phyloP scores from a whole-genome alignment of 2,888 invertebrate species.

The Caenorhabditis auriculariae region DNA sequence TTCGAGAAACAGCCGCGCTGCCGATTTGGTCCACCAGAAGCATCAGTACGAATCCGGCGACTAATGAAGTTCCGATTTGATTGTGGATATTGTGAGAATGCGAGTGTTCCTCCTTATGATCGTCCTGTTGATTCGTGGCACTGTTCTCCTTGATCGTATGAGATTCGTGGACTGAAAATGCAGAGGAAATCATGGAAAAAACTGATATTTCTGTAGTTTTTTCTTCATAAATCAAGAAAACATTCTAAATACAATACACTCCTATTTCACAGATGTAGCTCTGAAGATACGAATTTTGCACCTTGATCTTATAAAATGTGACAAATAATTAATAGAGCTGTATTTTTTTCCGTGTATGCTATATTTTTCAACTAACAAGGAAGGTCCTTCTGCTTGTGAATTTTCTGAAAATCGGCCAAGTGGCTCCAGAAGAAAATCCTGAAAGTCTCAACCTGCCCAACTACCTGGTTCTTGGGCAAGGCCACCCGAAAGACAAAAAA shows the following conservation, averaged over 20 bases:
- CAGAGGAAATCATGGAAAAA: constrained; percentile 4
- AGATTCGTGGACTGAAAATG: constrained; percentile 11
- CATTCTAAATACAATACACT: constrained; percentile 7
- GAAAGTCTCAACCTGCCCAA: too few species aligned
- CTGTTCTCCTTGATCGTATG: constrained; percentile 13
- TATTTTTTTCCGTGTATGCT: too few species aligned
- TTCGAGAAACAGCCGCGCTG: constrained; percentile 41
- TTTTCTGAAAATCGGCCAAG: too few species aligned
- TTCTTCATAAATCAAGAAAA: not conserved
- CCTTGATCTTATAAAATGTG: too few species aligned
- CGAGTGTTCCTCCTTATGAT: constrained; percentile 9
- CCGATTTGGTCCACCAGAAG: constrained; percentile 82
- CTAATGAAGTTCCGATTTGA: constrained; percentile 84
- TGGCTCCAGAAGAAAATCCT: too few species aligned
- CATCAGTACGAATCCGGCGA: constrained; percentile 96
- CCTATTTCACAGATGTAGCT: not conserved
- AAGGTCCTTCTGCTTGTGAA: too few species aligned
- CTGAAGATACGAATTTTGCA: too few species aligned
- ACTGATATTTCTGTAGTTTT: not conserved
- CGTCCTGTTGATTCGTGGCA: constrained; percentile 2
- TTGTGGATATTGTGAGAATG: constrained; percentile 21
- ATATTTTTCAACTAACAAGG: too few species aligned
- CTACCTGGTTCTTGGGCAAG: too few species aligned
- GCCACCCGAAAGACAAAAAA: too few species aligned
- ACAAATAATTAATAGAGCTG: too few species aligned